phyloP scores from a whole-genome alignment of 2,797 vertebrate genomes.

The Etheostoma perlongum region DNA sequence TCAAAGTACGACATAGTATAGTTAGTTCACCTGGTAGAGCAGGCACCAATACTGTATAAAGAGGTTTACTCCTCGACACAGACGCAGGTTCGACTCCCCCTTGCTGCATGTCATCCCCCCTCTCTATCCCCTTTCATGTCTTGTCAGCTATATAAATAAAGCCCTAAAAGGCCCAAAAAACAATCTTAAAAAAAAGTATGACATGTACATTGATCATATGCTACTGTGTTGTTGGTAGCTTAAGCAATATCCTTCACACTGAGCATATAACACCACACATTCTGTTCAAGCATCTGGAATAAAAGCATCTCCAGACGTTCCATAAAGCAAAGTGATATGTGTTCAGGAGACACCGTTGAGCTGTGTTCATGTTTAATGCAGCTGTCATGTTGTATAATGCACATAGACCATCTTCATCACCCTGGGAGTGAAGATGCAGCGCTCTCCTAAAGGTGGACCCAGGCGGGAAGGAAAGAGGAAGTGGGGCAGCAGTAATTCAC shows the following conservation, averaged over 20 bases:
- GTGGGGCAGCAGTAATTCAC: constrained; percentile 74
- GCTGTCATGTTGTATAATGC: constrained; percentile 59
- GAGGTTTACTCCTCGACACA: too few relatives aligned
- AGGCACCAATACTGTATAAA: too few relatives aligned
- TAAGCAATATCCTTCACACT: neutral
- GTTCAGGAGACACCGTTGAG: neutral
- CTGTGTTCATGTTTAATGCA: constrained; percentile 49
- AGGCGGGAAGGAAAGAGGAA: constrained; percentile 56
- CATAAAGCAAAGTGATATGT: neutral
- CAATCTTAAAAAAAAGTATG: too few relatives aligned
- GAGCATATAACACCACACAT: neutral
- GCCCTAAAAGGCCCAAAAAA: too few relatives aligned
- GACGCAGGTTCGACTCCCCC: too few relatives aligned
- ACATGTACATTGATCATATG: neutral
- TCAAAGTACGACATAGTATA: too few relatives aligned
- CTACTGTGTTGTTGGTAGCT: neutral
- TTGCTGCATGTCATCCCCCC: too few relatives aligned
- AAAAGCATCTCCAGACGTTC: constrained; percentile 14
- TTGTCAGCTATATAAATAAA: too few relatives aligned
- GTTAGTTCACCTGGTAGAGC: too few relatives aligned
- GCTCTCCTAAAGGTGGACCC: constrained; percentile 49
- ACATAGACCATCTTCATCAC: constrained; percentile 56
- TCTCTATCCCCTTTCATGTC: too few relatives aligned
- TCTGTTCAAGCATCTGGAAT: constrained; percentile 36
- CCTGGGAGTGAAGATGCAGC: constrained; percentile 47